Evolutionary conservation across 1,140 invertebrate species (phyloP).

Genomic region (Drosophila ercepeae): DNA sequence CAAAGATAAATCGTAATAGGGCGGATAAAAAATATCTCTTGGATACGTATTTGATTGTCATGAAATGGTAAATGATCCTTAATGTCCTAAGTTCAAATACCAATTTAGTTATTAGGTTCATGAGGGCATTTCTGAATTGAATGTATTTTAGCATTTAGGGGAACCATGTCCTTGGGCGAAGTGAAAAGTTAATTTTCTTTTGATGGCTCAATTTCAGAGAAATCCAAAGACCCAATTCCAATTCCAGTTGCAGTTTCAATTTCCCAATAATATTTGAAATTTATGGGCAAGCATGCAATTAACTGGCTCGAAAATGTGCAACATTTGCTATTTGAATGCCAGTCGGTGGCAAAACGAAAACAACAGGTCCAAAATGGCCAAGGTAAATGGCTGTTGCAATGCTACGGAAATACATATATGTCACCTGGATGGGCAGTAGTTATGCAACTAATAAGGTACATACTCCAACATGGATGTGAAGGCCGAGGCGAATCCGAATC

Average conservation of each 20-base stretch:
- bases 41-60: too few relatives aligned
- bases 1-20: neutral
- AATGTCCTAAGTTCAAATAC: neutral
- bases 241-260: conserved; percentile 31
- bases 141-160: neutral
- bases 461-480: conserved; percentile 21
- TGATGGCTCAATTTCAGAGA: neutral
- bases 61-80: neutral
- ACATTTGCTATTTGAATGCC: conserved; percentile 51
- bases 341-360: conserved; percentile 16
- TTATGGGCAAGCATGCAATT: conserved; percentile 46
- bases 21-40: too few relatives aligned
- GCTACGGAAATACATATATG: conserved; percentile 24
- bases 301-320: conserved; percentile 46
- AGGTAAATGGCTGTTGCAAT: neutral
- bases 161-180: neutral
- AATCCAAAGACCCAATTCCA: conserved; percentile 23
- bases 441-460: conserved; percentile 56
- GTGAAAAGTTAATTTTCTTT: conserved; percentile 28
- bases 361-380: neutral
- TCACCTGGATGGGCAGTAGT: conserved; percentile 44
- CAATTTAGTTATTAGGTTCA: neutral
- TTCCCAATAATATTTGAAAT: conserved; percentile 48
- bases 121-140: neutral
- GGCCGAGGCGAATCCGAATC: neutral